Evolutionary conservation across 2,888 invertebrate species (phyloP).

Genomic region (Amphipoea oculea): DNA sequence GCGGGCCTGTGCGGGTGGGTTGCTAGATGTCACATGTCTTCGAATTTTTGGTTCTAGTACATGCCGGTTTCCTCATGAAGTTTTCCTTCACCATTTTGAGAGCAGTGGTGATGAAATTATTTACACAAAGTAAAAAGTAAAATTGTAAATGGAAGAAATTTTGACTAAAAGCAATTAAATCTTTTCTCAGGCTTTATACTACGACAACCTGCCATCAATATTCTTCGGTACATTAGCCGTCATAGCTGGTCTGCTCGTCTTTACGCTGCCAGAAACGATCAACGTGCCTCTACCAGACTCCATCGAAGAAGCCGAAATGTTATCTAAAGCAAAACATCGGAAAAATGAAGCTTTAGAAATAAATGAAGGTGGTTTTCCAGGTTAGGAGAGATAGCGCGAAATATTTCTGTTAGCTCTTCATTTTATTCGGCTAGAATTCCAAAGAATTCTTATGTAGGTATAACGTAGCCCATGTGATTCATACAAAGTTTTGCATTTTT

Average conservation of each 20-base stretch:
- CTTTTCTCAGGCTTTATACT: slow-evolving; percentile 81
- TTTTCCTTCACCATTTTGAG: background rate
- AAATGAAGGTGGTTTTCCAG: background rate
- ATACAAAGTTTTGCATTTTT: background rate
- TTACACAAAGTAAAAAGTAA: background rate
- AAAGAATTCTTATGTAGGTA: background rate
- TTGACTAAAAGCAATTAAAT: background rate
- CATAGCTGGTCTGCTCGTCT: slow-evolving; percentile 88
- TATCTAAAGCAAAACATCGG: slow-evolving; percentile 72
- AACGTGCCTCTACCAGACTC: slow-evolving; percentile 91
- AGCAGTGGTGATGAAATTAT: background rate
- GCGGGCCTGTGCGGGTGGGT: background rate
- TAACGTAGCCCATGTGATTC: background rate
- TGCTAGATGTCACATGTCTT: background rate
- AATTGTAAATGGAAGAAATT: no score
- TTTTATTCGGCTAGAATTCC: background rate
- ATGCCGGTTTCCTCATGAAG: background rate
- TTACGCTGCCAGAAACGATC: slow-evolving; percentile 92
- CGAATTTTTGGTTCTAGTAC: background rate
- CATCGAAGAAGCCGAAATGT: slow-evolving; percentile 90
- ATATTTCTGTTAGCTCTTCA: background rate
- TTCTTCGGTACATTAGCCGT: slow-evolving; percentile 91
- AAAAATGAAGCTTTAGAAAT: slow-evolving; percentile 59
- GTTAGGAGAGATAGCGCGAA: background rate
- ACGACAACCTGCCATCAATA: slow-evolving; percentile 89